Percentiles rank a stretch among this genome's conserved stretches.
phyloP scores from a whole-genome alignment of 92 coral and sea anemone species.

The Ricordea florida region DNA sequence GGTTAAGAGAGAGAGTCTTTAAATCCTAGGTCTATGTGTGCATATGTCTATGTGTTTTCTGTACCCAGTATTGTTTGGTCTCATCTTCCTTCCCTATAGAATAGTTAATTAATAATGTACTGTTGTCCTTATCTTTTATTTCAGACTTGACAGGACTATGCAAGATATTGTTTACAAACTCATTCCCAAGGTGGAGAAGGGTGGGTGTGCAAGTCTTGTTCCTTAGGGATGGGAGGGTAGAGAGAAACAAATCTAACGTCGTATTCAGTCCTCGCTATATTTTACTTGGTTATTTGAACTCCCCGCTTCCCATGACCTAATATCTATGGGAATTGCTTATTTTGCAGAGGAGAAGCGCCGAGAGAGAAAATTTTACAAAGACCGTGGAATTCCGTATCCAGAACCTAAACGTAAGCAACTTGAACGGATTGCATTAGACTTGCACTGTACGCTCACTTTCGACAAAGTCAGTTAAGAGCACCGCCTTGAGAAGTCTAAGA shows the following conservation, averaged over 20 bases:
- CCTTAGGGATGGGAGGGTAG: neutral
- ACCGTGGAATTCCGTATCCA: slow-evolving; percentile 79
- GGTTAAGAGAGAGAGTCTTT: too few relatives aligned
- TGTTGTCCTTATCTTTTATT: neutral
- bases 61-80: too few relatives aligned
- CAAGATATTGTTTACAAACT: slow-evolving; percentile 90
- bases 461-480: too few relatives aligned
- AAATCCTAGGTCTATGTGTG: too few relatives aligned
- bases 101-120: too few relatives aligned
- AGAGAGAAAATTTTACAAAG: slow-evolving; percentile 73
- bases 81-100: too few relatives aligned
- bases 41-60: too few relatives aligned
- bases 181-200: slow-evolving; percentile 83
- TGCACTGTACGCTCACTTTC: too few relatives aligned
- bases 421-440: neutral
- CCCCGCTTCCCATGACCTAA: neutral
- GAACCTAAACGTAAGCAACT: slow-evolving; percentile 20
- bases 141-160: slow-evolving; percentile 86
- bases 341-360: slow-evolving; percentile 80
- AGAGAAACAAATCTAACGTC: too few relatives aligned
- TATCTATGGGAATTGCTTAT: neutral
- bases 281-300: neutral
- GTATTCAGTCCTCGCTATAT: too few relatives aligned
- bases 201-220: slow-evolving; percentile 25
- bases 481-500: too few relatives aligned